Conservation (phyloP, 35 echinoderm and acorn worm genomes). For the Heliocidaris erythrogramma region DNA sequence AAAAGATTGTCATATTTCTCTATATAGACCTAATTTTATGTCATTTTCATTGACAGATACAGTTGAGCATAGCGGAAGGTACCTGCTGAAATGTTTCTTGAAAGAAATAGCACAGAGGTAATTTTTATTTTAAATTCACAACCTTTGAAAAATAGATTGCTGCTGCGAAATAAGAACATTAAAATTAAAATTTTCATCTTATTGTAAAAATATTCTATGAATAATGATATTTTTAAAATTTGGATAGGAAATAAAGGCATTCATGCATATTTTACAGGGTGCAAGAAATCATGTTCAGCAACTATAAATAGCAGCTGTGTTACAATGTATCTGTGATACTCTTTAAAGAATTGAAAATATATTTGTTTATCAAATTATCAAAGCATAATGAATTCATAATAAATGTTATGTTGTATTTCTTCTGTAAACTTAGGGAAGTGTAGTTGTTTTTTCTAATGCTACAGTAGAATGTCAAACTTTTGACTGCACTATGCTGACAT, state of each 20-base stretch:
- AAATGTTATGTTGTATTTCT: neutral
- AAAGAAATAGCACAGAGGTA: conserved; percentile 38
- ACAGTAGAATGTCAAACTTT: neutral
- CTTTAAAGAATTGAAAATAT: no score
- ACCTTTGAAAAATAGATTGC: neutral
- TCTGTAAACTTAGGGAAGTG: neutral
- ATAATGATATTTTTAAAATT: neutral
- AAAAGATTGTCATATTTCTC: no score
- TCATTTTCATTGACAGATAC: conserved; percentile 17
- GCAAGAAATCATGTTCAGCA: neutral
- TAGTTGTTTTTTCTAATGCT: neutral
- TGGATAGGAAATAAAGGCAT: neutral
- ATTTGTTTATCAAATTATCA: no score
- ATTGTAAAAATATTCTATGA: neutral
- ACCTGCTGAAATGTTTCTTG: conserved; percentile 35
- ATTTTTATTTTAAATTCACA: neutral
- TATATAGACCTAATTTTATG: neutral
- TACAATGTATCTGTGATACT: no score
- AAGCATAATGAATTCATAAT: no score
- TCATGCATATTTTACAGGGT: neutral
- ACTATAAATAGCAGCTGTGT: neutral
- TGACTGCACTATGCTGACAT: neutral
- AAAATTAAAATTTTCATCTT: neutral
- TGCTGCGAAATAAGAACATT: neutral
- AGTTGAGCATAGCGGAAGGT: conserved; percentile 26